These are phyloP conservation scores for Thysanoteuthis rhombus DNA, from an alignment of 2,888 invertebrate genomes.

Conservation along the genomic window DNA sequence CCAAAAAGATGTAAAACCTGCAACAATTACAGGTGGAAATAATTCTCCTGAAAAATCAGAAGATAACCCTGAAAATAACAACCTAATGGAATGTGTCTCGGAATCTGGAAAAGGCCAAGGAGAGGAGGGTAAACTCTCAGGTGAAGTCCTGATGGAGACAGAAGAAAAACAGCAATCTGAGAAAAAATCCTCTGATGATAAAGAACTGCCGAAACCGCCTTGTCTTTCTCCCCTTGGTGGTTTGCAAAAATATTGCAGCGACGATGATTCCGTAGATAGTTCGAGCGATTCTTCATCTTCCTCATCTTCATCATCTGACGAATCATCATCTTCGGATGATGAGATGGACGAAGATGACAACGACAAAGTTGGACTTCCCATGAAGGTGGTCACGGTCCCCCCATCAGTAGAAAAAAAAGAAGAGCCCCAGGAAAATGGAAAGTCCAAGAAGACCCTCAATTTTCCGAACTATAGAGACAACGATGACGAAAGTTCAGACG, in stretches of 20 bases:
- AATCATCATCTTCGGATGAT: not conserved
- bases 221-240: too few species aligned
- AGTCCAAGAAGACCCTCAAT: not conserved
- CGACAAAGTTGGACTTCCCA: not conserved
- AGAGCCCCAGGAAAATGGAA: not conserved
- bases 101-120: not conserved
- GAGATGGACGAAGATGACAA: not conserved
- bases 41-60: not conserved
- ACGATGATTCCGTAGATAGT: not conserved
- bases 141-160: not conserved
- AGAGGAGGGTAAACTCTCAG: not conserved
- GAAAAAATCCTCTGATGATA: not conserved
- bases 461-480: not conserved
- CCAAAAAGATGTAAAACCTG: not conserved
- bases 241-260: not conserved
- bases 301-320: not conserved
- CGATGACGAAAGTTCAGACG: not conserved
- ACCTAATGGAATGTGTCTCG: not conserved
- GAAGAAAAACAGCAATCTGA: not conserved
- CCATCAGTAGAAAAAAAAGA: too few species aligned
- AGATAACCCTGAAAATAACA: not conserved
- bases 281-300: not conserved
- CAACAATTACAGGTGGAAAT: slow-evolving; percentile 38
- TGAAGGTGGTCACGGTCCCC: too few species aligned
- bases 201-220: not conserved